Conservation (phyloP, 2,888 invertebrate genomes). For the Dynastes maya region DNA sequence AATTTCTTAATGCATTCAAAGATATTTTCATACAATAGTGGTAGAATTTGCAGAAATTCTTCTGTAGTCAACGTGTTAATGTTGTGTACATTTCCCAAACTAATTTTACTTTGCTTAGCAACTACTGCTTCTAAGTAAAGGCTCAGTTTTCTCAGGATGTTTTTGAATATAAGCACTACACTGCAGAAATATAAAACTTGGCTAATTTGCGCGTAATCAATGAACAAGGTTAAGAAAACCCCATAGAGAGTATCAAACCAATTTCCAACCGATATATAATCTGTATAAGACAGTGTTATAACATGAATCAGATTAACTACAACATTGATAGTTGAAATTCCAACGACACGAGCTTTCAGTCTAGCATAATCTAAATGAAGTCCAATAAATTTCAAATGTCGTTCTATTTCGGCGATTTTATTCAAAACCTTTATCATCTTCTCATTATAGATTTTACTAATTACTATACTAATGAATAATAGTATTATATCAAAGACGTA, state of each 20-base stretch:
- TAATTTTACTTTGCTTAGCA: background rate
- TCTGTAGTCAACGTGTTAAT: background rate
- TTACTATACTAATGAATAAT: background rate
- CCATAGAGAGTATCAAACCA: background rate
- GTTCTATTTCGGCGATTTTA: background rate
- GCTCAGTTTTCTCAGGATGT: background rate
- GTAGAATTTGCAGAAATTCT: background rate
- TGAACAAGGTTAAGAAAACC: background rate
- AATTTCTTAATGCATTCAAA: background rate
- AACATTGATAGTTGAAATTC: background rate
- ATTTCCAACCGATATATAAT: slow-evolving; percentile 17
- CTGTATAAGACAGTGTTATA: background rate
- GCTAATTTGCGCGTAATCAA: slow-evolving; percentile 14
- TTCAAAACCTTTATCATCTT: slow-evolving; percentile 10
- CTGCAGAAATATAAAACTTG: background rate
- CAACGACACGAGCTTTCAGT: background rate
- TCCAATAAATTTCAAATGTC: background rate
- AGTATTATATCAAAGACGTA: slow-evolving; percentile 14
- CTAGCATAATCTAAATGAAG: background rate
- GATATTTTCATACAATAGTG: background rate
- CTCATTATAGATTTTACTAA: slow-evolving; percentile 5
- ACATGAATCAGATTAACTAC: background rate
- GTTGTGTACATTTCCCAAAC: background rate
- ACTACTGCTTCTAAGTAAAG: background rate
- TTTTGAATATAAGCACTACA: background rate